A percentile compares a stretch with the other conserved stretches of the same genome.
phyloP scores from a whole-genome alignment of 1,140 invertebrate genomes.

The Liolophura sinensis region DNA sequence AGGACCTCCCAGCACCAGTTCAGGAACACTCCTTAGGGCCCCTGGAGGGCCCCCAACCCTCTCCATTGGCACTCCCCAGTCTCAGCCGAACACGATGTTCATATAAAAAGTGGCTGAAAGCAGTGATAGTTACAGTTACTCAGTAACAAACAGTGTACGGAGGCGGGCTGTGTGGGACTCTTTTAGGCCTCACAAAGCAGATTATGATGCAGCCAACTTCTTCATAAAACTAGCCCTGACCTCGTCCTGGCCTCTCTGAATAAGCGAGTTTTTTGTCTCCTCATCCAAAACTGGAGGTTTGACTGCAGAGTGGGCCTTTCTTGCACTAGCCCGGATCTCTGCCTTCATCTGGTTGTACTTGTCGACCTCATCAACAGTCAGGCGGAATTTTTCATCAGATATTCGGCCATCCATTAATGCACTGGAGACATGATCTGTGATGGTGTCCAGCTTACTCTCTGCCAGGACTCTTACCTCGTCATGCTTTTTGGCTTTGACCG shows the following conservation, averaged over 20 bases:
- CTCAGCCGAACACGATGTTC: no score
- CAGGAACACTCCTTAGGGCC: no score
- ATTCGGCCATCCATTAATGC: slow-evolving; percentile 1
- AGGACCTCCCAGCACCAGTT: no score
- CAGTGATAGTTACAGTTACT: no score
- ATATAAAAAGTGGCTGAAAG: no score
- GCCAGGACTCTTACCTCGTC: slow-evolving; percentile 1
- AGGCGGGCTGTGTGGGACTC: no score
- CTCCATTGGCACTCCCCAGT: no score
- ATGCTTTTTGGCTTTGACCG: slow-evolving; percentile 2
- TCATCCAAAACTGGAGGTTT: slow-evolving; percentile 1
- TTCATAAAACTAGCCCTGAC: no score
- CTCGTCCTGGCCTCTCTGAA: neutral
- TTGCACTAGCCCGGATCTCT: neutral
- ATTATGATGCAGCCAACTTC: no score
- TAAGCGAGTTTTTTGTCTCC: slow-evolving; percentile 3
- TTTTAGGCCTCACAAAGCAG: no score
- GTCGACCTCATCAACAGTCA: neutral
- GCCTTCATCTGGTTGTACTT: neutral
- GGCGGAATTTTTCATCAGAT: neutral
- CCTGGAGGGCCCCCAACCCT: no score
- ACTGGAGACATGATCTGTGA: slow-evolving; percentile 1
- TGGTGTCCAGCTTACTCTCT: slow-evolving; percentile 2
- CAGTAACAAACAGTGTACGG: no score
- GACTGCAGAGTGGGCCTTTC: neutral